Percentiles rank a stretch among this genome's conserved stretches.
Evolutionary conservation across 2,888 invertebrate species (phyloP).

Genomic region (Melieria omissa): DNA sequence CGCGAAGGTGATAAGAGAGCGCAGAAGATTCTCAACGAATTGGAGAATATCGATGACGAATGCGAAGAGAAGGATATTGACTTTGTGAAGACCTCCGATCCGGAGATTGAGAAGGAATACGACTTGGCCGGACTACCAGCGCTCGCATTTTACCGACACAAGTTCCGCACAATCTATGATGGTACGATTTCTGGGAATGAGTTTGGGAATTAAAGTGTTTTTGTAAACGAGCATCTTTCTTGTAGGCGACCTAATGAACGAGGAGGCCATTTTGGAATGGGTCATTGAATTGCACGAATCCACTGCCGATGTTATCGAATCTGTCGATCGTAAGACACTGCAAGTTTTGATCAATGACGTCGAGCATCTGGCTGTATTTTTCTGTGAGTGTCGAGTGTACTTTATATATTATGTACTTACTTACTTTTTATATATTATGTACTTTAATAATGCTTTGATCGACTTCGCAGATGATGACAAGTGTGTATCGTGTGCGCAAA

Average conservation of each 20-base stretch:
- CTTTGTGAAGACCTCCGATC: slow-evolving; percentile 91
- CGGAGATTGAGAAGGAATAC: slow-evolving; percentile 87
- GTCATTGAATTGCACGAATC: slow-evolving; percentile 86
- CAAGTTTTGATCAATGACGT: slow-evolving; percentile 90
- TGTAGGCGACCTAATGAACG: slow-evolving; percentile 86
- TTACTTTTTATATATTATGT: background rate
- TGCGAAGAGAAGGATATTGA: slow-evolving; percentile 92
- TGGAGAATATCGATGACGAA: slow-evolving; percentile 93
- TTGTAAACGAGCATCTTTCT: background rate
- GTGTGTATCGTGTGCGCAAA: slow-evolving; percentile 85
- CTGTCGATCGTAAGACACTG: slow-evolving; percentile 88
- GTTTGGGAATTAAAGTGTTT: background rate
- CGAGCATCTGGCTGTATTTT: slow-evolving; percentile 91
- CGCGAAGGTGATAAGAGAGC: slow-evolving; percentile 90
- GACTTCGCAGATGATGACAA: slow-evolving; percentile 78
- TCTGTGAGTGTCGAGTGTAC: slow-evolving; percentile 69
- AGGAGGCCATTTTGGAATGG: slow-evolving; percentile 90
- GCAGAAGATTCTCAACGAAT: slow-evolving; percentile 85
- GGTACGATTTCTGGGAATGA: slow-evolving; percentile 61
- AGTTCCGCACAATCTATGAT: slow-evolving; percentile 87
- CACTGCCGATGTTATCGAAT: slow-evolving; percentile 89
- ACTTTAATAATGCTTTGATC: background rate
- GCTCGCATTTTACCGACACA: slow-evolving; percentile 86
- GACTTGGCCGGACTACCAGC: slow-evolving; percentile 84
- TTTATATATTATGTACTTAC: slow-evolving; percentile 1